A percentile compares a stretch with the other conserved stretches of the same genome.
Evolutionary conservation across 1,140 invertebrate genomes (phyloP).

Genomic region (Centruroides sculpturatus): DNA sequence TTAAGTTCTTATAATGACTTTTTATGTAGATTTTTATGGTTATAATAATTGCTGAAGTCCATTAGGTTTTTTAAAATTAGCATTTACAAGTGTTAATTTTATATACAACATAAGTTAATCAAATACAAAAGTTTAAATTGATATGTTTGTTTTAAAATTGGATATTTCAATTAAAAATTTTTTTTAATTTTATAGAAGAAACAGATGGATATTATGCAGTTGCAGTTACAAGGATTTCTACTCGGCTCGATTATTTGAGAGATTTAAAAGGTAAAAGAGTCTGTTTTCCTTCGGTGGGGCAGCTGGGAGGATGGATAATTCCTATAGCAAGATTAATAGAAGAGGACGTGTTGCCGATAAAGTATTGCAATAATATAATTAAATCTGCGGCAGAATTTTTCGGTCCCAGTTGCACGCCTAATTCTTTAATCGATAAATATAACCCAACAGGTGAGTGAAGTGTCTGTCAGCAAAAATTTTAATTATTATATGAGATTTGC

Average conservation of each 20-base stretch:
- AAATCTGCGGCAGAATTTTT: constrained; percentile 84
- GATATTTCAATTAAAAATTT: not conserved
- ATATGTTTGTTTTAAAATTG: too few relatives aligned
- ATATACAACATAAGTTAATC: too few relatives aligned
- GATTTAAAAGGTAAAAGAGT: constrained; percentile 59
- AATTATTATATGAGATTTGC: too few relatives aligned
- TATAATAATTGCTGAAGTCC: too few relatives aligned
- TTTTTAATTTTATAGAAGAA: constrained; percentile 13
- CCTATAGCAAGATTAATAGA: constrained; percentile 47
- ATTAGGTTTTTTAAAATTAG: too few relatives aligned
- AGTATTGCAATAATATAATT: constrained; percentile 85
- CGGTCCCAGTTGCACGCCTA: constrained; percentile 79
- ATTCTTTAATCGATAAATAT: constrained; percentile 76
- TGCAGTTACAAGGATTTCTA: constrained; percentile 59
- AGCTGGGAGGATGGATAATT: constrained; percentile 81
- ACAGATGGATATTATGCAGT: constrained; percentile 49
- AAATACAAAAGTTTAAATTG: too few relatives aligned
- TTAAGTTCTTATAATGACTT: too few relatives aligned
- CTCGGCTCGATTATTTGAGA: constrained; percentile 44
- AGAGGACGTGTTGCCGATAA: constrained; percentile 15
- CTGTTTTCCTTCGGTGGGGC: constrained; percentile 82
- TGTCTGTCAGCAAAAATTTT: not conserved
- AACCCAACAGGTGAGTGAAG: constrained; percentile 66
- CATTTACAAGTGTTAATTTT: too few relatives aligned
- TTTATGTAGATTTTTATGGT: too few relatives aligned